Percentiles rank a stretch among this genome's conserved stretches.
Conservation (phyloP, 1,140 invertebrate species). For the Drosophila carrolli region DNA sequence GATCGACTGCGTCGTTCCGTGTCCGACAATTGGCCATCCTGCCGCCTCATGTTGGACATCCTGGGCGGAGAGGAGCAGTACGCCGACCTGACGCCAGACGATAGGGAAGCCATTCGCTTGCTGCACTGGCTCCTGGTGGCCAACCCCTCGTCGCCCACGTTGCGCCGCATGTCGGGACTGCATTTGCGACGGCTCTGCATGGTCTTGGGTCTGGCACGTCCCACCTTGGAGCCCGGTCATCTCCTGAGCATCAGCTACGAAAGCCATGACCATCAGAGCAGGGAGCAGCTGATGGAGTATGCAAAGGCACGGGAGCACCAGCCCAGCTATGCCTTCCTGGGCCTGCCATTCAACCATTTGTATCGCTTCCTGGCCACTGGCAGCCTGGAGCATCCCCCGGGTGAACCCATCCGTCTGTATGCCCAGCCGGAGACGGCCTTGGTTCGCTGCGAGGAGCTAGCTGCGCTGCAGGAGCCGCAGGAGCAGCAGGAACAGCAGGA, state of each 20-base stretch:
- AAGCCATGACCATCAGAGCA: background rate
- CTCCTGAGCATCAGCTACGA: constrained; percentile 33
- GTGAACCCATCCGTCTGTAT: constrained; percentile 18
- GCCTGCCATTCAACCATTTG: constrained; percentile 18
- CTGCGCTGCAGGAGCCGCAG: background rate
- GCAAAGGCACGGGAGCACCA: background rate
- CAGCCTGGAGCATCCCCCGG: constrained; percentile 1
- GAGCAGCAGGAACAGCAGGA: no score
- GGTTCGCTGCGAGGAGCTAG: constrained; percentile 13
- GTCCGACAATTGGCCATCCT: constrained; percentile 28
- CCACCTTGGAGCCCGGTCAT: constrained; percentile 4
- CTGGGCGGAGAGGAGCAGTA: background rate
- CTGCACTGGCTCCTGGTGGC: constrained; percentile 42
- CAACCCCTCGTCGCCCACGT: constrained; percentile 15
- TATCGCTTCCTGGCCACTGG: constrained; percentile 36
- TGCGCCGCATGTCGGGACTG: constrained; percentile 15
- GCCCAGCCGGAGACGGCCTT: constrained; percentile 20
- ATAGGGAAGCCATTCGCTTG: constrained; percentile 10
- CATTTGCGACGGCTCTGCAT: constrained; percentile 17
- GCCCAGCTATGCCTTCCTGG: constrained; percentile 24
- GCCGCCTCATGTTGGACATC: constrained; percentile 12
- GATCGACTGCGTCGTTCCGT: constrained; percentile 22
- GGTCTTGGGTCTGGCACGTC: constrained; percentile 4
- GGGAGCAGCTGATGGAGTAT: no score
- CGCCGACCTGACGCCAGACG: background rate